Base-by-base conservation (phyloP, 2,797 vertebrate genomes). In the Pipistrellus pipistrellus region DNA sequence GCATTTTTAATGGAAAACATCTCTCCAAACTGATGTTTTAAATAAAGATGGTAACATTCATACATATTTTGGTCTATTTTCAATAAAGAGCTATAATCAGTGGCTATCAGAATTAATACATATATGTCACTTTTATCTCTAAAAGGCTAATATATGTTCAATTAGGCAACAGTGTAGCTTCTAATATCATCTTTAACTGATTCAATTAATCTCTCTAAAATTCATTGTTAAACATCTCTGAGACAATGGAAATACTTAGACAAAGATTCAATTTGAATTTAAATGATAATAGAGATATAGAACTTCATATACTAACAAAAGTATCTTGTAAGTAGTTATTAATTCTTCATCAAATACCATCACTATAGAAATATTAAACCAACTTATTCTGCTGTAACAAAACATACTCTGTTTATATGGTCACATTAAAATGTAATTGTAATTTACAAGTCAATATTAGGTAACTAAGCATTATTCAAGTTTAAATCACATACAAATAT, bases 241-340 rank as follows among this genome's bases (percentile, higher is more conserved):
- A 94, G 41, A 57, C 71, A 91, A 95, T n/a, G 62, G 4, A 78
- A 93, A 69, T 12, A 82, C 18, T 77, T 38, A 97, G 57, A 6
- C 27, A 91, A 81, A 95, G 5, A 6, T 85, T 84, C 51, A 91
- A 44, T 10, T 51, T 88, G n/a, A 89, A 18, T 17, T 4, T 0
- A 3, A 87, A 89, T 75, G 4, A 73, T 78, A 85, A 51, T 3
- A 64, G 21, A 35, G 4, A 48, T 51, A 13, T 44, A 30, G 27
- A 46, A 8, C n/a, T 75, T 68, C 57, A 30, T 13, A 73, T 27
- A 72, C 8, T 13, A 14, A 85, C 10, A 85, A 32, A 44, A 85
- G 38, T 38, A 62, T 30, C 35, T 85, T 85, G 1, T 32, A 68
- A 87, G 23, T 21, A 30, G 20, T 59, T 91, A 82, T 59, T 95